Evolutionary conservation across 1,140 invertebrate genomes (phyloP), one percentile per base, ranked within the genome.

Genomic region (Drosophila nigrodunni): DNA sequence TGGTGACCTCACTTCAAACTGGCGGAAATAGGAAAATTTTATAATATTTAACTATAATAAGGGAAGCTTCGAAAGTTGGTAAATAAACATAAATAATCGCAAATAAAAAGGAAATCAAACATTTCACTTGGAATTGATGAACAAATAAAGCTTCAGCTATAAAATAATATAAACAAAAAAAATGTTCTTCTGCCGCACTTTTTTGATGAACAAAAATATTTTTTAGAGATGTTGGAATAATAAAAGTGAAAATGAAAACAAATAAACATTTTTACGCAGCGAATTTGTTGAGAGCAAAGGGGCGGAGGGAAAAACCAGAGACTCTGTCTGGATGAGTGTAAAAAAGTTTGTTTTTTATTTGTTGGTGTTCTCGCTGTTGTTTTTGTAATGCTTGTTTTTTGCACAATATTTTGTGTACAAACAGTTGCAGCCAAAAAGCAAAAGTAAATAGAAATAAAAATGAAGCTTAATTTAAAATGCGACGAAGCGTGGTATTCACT

Each of bases 401-500:
- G 47, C 34, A 37, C 15, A 49, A 37, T 64, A 37, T 55, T 57
- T 65, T 66, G 61, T 50, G 18, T 67, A 65, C 79, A 82, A 80
- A 80, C 78, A 86, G 76, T 79, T 86, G 82, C 78, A 86, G 73
- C 44, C 62, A 87, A 74, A 79, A 75, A 73, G 77, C 70, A 82
- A 79, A 81, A 85, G 86, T 89, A 89, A 89, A 88, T 89, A 89
- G 86, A 89, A 89, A 82, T 88, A 85, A 89, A 89, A 89, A 89
- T 68, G 78, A 78, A 81, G 85, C 85, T 89, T 89, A 89, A 89
- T 89, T 89, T 89, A 89, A 89, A 89, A 90, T 88, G 85, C 85
- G 80, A 85, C 85, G 65, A 89, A 89, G 85, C 85, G 66, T 85
- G 68, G 34, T 68, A 67, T 41, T 65, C 69, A 87, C 49, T 70